Percentiles rank a stretch among this genome's conserved stretches.
Evolutionary conservation across 1,140 invertebrate species (phyloP).

Genomic region (Chionoecetes opilio): DNA sequence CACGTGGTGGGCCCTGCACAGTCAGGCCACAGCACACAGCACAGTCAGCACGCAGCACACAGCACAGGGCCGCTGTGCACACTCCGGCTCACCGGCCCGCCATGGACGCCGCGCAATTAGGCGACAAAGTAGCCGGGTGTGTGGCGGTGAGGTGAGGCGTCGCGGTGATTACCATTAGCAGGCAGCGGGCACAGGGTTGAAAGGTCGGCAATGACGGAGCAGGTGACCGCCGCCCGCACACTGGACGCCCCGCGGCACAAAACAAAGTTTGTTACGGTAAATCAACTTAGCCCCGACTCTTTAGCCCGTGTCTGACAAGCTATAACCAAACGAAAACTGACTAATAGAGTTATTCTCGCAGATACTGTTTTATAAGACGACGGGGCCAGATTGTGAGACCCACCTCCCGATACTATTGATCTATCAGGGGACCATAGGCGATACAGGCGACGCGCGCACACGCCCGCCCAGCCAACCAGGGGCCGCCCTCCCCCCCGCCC

Average conservation of each 20-base stretch:
- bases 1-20: background rate
- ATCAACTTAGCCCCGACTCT: conserved; percentile 81
- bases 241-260: conserved; percentile 75
- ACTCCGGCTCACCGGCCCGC: conserved; percentile 60
- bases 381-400: conserved; percentile 80
- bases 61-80: background rate
- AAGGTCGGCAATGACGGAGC: conserved; percentile 55
- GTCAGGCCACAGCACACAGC: background rate
- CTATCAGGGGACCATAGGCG: conserved; percentile 76
- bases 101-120: conserved; percentile 65
- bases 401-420: conserved; percentile 81
- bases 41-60: background rate
- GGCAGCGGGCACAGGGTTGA: conserved; percentile 65
- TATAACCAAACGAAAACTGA: conserved; percentile 82
- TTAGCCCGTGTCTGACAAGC: conserved; percentile 81
- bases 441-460: conserved; percentile 70
- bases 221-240: conserved; percentile 57
- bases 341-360: conserved; percentile 82
- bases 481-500: background rate
- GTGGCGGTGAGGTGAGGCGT: conserved; percentile 28
- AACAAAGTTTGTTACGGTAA: conserved; percentile 81
- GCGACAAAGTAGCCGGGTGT: background rate
- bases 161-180: conserved; percentile 71
- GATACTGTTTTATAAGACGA: conserved; percentile 82
- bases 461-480: conserved; percentile 63